Evolutionary conservation across 2,888 invertebrate genomes (phyloP).

Genomic region (Incurvaria masculella): DNA sequence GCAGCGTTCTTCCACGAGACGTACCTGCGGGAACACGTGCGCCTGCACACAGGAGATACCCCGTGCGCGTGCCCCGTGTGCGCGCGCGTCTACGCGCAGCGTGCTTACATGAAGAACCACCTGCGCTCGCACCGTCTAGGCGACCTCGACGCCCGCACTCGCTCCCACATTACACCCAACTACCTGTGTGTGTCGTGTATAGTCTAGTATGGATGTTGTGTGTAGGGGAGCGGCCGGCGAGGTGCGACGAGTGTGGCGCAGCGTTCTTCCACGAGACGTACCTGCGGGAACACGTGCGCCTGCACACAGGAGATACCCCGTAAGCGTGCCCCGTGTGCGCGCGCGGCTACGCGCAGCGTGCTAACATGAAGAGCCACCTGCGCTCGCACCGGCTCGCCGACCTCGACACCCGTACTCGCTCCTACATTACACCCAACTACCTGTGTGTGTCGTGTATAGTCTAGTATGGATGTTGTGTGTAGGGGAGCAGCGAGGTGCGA

Average conservation of each 20-base stretch:
- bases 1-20: slow-evolving; percentile 42
- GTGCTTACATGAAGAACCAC: slow-evolving; percentile 50
- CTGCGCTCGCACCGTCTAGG: slow-evolving; percentile 39
- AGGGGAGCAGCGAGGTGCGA: slow-evolving; percentile 43
- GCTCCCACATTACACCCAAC: slow-evolving; percentile 40
- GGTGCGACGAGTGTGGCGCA: slow-evolving; percentile 36
- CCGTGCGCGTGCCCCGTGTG: slow-evolving; percentile 51
- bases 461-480: too few relatives aligned
- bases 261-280: slow-evolving; percentile 45
- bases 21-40: slow-evolving; percentile 45
- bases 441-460: too few relatives aligned
- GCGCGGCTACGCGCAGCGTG: slow-evolving; percentile 42
- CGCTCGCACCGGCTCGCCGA: slow-evolving; percentile 41
- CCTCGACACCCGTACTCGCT: slow-evolving; percentile 30
- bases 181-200: too few relatives aligned
- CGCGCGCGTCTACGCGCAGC: slow-evolving; percentile 43
- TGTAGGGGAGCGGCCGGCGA: slow-evolving; percentile 43
- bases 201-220: slow-evolving; percentile 10
- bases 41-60: slow-evolving; percentile 48
- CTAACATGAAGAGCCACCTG: slow-evolving; percentile 50
- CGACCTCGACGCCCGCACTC: slow-evolving; percentile 32
- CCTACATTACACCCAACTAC: slow-evolving; percentile 41
- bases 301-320: slow-evolving; percentile 50
- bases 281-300: slow-evolving; percentile 43
- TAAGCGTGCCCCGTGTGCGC: slow-evolving; percentile 49